These are phyloP conservation scores for Dolichoris vasculosae DNA, from an alignment of 1,140 invertebrate species.

Conservation along the genomic window DNA sequence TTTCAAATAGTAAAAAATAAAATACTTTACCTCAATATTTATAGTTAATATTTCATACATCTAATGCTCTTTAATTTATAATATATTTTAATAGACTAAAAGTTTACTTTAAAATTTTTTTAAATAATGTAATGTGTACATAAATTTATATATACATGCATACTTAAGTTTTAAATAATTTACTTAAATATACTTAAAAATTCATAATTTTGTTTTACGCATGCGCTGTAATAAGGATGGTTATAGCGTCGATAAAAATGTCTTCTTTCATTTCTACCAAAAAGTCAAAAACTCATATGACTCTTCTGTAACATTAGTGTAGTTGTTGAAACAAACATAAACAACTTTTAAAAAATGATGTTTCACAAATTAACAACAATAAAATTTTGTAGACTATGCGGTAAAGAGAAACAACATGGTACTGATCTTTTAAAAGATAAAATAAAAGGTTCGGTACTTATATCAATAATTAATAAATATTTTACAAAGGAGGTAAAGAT, in stretches of 20 bases:
- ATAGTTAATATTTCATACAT: too few relatives aligned
- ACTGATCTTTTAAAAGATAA: constrained; percentile 69
- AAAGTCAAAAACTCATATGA: background rate
- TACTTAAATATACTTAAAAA: too few relatives aligned
- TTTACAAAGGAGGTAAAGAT: constrained; percentile 68
- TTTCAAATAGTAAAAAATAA: too few relatives aligned
- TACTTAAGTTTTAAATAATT: too few relatives aligned
- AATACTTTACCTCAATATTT: too few relatives aligned
- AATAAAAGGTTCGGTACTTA: constrained; percentile 65
- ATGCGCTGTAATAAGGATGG: background rate
- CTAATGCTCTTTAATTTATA: too few relatives aligned
- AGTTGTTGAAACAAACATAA: background rate
- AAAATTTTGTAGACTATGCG: constrained; percentile 68
- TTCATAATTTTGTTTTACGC: background rate
- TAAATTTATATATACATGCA: too few relatives aligned
- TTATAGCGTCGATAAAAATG: background rate
- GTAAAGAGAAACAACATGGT: constrained; percentile 67
- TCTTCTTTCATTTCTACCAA: background rate
- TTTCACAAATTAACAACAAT: constrained; percentile 62
- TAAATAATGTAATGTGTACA: too few relatives aligned
- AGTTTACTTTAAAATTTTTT: too few relatives aligned
- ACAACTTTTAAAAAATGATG: constrained; percentile 62
- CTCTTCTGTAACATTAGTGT: background rate
- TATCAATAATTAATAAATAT: constrained; percentile 70
- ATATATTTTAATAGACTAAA: too few relatives aligned